Percentiles rank a stretch among this genome's conserved stretches.
Conservation (phyloP, 2,888 invertebrate genomes). For the Pelosia muscerda region DNA sequence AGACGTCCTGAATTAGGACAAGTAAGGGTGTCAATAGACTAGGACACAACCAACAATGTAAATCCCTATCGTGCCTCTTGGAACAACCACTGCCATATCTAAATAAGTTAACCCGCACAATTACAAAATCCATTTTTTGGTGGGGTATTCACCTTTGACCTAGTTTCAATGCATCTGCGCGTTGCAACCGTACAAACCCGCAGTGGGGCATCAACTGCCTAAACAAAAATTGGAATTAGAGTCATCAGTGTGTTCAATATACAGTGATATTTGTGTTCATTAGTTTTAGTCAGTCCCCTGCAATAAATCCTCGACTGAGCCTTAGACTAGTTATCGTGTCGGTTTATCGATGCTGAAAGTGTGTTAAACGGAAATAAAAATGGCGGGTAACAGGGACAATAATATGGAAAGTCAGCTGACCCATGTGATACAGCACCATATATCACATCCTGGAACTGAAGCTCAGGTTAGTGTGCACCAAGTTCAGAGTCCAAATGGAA, state of each 20-base stretch:
- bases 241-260: constrained; percentile 63
- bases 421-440: constrained; percentile 80
- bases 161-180: constrained; percentile 76
- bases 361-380: constrained; percentile 57
- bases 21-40: constrained; percentile 68
- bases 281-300: constrained; percentile 64
- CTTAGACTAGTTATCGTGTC: constrained; percentile 65
- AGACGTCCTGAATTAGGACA: constrained; percentile 69
- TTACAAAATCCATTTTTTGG: constrained; percentile 63
- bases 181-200: constrained; percentile 69
- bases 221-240: constrained; percentile 46
- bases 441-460: constrained; percentile 72
- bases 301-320: constrained; percentile 74
- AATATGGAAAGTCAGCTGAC: constrained; percentile 75
- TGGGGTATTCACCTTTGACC: constrained; percentile 80
- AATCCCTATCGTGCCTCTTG: constrained; percentile 51
- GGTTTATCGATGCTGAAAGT: constrained; percentile 46
- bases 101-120: constrained; percentile 46
- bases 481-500: constrained; percentile 74
- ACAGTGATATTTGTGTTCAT: constrained; percentile 83
- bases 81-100: constrained; percentile 59
- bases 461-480: constrained; percentile 84
- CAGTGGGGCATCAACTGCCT: constrained; percentile 54
- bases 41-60: constrained; percentile 62
- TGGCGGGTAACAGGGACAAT: constrained; percentile 75